Evolutionary conservation across 1,140 invertebrate species (phyloP).

Genomic region (Copidosoma floridanum): DNA sequence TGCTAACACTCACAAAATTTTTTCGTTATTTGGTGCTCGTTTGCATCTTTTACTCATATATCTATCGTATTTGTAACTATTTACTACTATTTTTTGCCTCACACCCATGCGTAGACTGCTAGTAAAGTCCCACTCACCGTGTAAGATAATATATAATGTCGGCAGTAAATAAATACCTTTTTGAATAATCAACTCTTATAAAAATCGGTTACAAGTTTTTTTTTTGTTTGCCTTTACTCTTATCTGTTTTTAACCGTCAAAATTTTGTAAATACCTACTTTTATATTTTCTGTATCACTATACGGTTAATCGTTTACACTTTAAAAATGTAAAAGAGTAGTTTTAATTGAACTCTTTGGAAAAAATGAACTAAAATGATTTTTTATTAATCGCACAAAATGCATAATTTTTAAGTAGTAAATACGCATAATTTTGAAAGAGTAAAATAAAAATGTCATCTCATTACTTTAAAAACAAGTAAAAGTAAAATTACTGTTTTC

Average conservation of each 20-base stretch:
- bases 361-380: too few relatives aligned
- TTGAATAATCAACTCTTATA: constrained; percentile 14
- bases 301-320: not conserved
- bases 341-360: constrained; percentile 14
- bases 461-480: too few relatives aligned
- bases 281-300: not conserved
- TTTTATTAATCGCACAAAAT: too few relatives aligned
- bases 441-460: too few relatives aligned
- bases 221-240: too few relatives aligned
- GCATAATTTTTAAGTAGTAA: too few relatives aligned
- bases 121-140: constrained; percentile 22
- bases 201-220: too few relatives aligned
- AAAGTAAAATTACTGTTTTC: too few relatives aligned
- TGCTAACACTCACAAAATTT: constrained; percentile 15
- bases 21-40: constrained; percentile 6
- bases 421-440: too few relatives aligned
- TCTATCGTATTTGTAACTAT: constrained; percentile 1
- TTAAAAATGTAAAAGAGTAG: constrained; percentile 7
- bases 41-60: not conserved
- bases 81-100: not conserved
- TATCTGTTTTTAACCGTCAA: not conserved
- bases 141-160: constrained; percentile 17
- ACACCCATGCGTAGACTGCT: constrained; percentile 20
- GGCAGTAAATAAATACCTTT: constrained; percentile 30
- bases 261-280: not conserved